Conservation (phyloP, 2,113 vertebrate species). For the Callipepla squamata region DNA sequence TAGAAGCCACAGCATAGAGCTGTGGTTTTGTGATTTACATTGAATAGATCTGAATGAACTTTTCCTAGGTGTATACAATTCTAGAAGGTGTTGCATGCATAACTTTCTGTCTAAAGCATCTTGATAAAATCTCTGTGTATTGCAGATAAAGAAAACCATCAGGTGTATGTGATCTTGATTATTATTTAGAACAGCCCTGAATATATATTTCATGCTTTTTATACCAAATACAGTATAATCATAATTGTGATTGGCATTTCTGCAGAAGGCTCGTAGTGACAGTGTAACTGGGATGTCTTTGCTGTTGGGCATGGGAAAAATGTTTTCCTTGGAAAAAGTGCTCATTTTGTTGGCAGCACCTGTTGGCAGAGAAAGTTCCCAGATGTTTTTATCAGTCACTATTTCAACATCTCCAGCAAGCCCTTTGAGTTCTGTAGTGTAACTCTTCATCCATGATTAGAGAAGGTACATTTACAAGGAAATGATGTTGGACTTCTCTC, state of each 20-base stretch:
- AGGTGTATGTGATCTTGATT: background rate
- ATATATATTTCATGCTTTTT: background rate
- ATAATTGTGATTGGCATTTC: slow-evolving; percentile 50
- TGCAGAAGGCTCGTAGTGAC: slow-evolving; percentile 2
- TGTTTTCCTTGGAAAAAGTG: background rate
- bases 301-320: slow-evolving; percentile 6
- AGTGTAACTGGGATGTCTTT: slow-evolving; percentile 9
- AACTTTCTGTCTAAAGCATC: background rate
- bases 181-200: background rate
- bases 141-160: background rate
- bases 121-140: background rate
- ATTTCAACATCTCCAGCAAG: background rate
- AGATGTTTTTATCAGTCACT: background rate
- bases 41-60: background rate
- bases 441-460: background rate
- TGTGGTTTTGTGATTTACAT: background rate
- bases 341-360: background rate
- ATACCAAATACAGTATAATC: slow-evolving; percentile 5
- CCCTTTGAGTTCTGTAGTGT: background rate
- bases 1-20: background rate
- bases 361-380: background rate
- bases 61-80: background rate
- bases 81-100: background rate
- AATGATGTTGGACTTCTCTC: background rate
- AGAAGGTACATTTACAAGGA: background rate